Evolutionary conservation across 2,113 vertebrate species (phyloP).

Genomic region (Trichechus manatus): DNA sequence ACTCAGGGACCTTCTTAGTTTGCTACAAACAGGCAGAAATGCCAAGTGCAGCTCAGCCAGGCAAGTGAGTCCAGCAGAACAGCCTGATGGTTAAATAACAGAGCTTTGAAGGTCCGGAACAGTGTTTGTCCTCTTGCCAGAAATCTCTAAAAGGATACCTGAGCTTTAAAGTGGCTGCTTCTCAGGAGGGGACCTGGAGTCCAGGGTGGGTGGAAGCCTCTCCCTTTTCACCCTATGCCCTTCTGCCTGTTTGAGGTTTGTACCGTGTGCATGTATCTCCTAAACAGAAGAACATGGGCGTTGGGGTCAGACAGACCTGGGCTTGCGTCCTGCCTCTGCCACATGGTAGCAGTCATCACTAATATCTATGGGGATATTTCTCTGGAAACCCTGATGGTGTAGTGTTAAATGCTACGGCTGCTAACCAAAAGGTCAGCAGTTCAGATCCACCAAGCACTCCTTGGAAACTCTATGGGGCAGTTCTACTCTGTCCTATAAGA

Average conservation of each 20-base stretch:
- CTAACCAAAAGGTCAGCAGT: no score
- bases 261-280: fast-evolving
- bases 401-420: no score
- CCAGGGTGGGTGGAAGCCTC: not conserved
- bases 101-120: not conserved
- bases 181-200: no score
- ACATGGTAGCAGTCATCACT: not conserved
- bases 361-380: not conserved
- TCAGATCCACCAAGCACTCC: no score
- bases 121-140: fast-evolving
- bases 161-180: not conserved
- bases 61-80: not conserved
- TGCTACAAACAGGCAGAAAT: not conserved
- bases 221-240: not conserved
- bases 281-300: not conserved
- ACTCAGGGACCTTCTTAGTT: not conserved
- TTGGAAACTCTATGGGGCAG: no score
- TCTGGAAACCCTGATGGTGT: not conserved
- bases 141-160: not conserved
- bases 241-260: not conserved
- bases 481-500: no score
- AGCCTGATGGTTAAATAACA: not conserved
- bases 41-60: not conserved
- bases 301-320: not conserved
- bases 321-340: not conserved